Percentiles rank a stretch among this genome's conserved stretches.
phyloP scores from a whole-genome alignment of 2,797 vertebrate genomes.

The Pangasius djambal region DNA sequence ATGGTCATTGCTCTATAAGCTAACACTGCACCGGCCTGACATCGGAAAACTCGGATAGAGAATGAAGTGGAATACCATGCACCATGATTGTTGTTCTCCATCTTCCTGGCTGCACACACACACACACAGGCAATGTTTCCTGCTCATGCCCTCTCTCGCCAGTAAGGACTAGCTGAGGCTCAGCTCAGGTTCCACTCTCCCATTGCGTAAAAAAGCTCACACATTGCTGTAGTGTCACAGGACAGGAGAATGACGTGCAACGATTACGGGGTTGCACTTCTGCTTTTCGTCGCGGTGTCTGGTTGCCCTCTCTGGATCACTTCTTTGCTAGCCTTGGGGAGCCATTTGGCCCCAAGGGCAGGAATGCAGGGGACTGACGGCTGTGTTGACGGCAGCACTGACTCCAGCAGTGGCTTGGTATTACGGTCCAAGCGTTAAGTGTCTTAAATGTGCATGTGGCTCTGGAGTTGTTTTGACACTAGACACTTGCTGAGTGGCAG shows the following conservation, averaged over 20 bases:
- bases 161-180: constrained; percentile 67
- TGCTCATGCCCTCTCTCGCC: constrained; percentile 62
- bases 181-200: constrained; percentile 76
- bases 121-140: constrained; percentile 54
- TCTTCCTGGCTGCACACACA: constrained; percentile 43
- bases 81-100: constrained; percentile 29
- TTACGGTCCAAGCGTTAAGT: constrained; percentile 61
- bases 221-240: constrained; percentile 83
- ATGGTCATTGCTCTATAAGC: neutral
- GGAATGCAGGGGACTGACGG: constrained; percentile 76
- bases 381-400: constrained; percentile 70
- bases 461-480: constrained; percentile 77
- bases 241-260: constrained; percentile 76
- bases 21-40: neutral
- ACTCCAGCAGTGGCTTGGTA: constrained; percentile 70
- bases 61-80: constrained; percentile 39
- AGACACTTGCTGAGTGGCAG: constrained; percentile 70
- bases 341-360: constrained; percentile 70
- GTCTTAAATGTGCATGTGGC: constrained; percentile 63
- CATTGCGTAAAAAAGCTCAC: constrained; percentile 78
- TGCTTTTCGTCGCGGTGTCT: constrained; percentile 69
- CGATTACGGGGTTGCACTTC: constrained; percentile 68
- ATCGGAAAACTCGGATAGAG: constrained; percentile 24
- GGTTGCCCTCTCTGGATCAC: constrained; percentile 73
- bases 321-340: constrained; percentile 64